Base-by-base conservation (phyloP, 1,140 invertebrate genomes). In the Leucophenga varia region DNA sequence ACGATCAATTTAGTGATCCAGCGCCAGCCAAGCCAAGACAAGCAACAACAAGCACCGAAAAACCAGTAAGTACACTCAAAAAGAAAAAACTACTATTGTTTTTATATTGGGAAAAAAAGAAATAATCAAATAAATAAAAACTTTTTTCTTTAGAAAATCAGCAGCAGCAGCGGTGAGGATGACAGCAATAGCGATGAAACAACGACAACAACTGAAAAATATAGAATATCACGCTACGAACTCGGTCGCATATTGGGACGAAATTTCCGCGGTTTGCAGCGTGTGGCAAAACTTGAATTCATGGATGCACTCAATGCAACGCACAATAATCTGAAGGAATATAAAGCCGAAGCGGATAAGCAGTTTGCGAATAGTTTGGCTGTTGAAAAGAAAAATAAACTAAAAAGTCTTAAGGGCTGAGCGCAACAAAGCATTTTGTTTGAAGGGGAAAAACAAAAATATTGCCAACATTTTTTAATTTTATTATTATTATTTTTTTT, bases 141-240 rank as follows among this genome's bases (percentile, higher is more conserved):
- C 4, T 19, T 30, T 38, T 12, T n/a, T 38, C 10, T 38, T 31
- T 9, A 59, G 58, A 17, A 38, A 0, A 14, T 48, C 0, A 21
- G 9, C 10, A 25, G 34, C 19, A 58, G 50, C 12, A 38, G 43
- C 3, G 64, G 64, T 43, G 56, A 59, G 3, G 45, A 31, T 2
- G 43, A 32, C 36, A 54, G 40, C 10, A 52, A 43, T 35, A 51
- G 55, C 28, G 48, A 51, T 17, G 40, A 56, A 20, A 48, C 43
- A 9, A 49, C 47, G 3, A 70, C 70, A 0, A 69, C 65, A 7
- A 74, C 73, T 0, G 69, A 74, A 41, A 34, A 37, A 0, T 74
- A 64, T 37, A 43, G 52, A 12, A 73, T 75, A n/a, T 72, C 73
- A 2, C 55, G 72, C n/a, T 72, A 72, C 25, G 73, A 75, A 36